Base-by-base conservation (phyloP, 2,797 vertebrate species). In the Gobionotothen gibberifrons region DNA sequence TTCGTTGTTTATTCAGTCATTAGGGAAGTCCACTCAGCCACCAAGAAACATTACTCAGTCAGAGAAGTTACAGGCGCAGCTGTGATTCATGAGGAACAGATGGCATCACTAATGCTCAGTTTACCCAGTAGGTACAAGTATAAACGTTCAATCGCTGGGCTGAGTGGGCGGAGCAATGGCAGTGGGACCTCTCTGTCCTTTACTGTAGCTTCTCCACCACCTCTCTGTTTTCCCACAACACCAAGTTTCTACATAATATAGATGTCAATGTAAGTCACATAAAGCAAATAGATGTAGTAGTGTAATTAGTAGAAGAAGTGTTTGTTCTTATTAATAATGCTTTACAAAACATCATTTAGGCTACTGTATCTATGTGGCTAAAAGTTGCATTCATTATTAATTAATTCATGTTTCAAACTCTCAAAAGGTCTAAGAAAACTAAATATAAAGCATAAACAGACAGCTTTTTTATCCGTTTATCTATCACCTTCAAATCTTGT, bases 1-100 rank as follows among this genome's bases (percentile, higher is more conserved):
- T 81, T 68, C 22, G 80, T 85, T 89, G 75, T 83, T 88, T 87
- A 46, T 78, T 85, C 51, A 69, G 69, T 90, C 84, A 85, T 90
- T 85, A 86, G 61, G 74, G 60, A 85, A 84, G 87, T 89, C 87
- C 78, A 85, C 76, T 81, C 73, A 81, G 83, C 69, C 83, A 82
- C 66, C 70, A 63, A 78, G 69, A 87, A 83, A 80, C 76, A 85
- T 87, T 82, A 87, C 58, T 91, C 87, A 84, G 74, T 69, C 74
- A 43, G 85, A 84, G 73, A 76, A 83, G 78, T 83, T 85, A 63
- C 46, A 84, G 75, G 68, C 55, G 14, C 90, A 89, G 85, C 88
- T 86, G 87, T 87, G 89, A 91, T 81, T 87, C 84, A 88, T 68
- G 83, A 85, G 71, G n/a, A 88, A 85, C 93, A 94, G 93, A 93